Conservation (phyloP, 1,140 invertebrate genomes). For the Macrobrachium nipponense region DNA sequence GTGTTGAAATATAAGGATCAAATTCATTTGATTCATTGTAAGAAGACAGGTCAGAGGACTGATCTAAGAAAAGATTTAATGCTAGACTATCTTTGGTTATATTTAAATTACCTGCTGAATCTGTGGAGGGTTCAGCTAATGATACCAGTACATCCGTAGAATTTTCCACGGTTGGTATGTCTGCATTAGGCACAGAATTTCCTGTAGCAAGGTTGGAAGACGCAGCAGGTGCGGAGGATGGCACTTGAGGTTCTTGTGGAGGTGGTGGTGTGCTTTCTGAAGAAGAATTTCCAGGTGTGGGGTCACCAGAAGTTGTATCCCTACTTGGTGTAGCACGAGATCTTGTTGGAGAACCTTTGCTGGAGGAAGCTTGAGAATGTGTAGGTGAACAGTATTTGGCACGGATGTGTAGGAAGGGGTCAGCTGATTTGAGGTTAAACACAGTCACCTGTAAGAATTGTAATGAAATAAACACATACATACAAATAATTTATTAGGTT, state of each 20-base stretch:
- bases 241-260: slow-evolving; percentile 51
- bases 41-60: slow-evolving; percentile 34
- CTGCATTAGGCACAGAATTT: slow-evolving; percentile 31
- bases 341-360: slow-evolving; percentile 49
- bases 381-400: slow-evolving; percentile 80
- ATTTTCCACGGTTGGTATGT: slow-evolving; percentile 16
- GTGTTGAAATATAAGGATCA: slow-evolving; percentile 10
- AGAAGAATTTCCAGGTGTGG: slow-evolving; percentile 41
- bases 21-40: slow-evolving; percentile 26
- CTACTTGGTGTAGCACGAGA: slow-evolving; percentile 54
- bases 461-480: slow-evolving; percentile 62
- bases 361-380: slow-evolving; percentile 52
- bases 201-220: slow-evolving; percentile 58
- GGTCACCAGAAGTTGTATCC: slow-evolving; percentile 44
- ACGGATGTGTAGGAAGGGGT: slow-evolving; percentile 78
- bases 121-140: no score
- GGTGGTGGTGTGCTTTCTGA: slow-evolving; percentile 56
- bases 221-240: slow-evolving; percentile 55
- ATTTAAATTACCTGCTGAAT: no score
- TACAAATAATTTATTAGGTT: not conserved
- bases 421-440: slow-evolving; percentile 66
- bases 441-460: slow-evolving; percentile 69
- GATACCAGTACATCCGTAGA: no score
- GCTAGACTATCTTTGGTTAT: no score
- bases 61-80: no score